A percentile compares a stretch with the other conserved stretches of the same genome.
Conservation (phyloP, 2,797 vertebrate genomes). For the Moxostoma hubbsi region DNA sequence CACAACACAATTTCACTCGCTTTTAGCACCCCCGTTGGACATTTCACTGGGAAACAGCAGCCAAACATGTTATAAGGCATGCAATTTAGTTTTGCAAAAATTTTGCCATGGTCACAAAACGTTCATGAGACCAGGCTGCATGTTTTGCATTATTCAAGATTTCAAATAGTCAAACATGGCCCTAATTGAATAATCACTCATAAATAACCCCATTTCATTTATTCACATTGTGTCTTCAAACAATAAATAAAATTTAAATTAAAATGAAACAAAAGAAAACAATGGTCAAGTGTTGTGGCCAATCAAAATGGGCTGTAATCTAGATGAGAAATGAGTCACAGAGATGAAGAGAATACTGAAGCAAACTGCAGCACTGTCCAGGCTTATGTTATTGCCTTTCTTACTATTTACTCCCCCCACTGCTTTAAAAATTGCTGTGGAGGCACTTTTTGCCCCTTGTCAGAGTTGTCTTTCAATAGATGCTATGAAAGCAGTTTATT, state of each 20-base stretch:
- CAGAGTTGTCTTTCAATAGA: constrained; percentile 54
- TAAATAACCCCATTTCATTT: background rate
- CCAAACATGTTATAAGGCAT: no score
- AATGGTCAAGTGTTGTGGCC: background rate
- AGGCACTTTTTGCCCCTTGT: constrained; percentile 52
- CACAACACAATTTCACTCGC: no score
- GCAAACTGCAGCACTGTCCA: constrained; percentile 31
- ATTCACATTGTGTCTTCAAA: background rate
- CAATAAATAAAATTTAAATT: background rate
- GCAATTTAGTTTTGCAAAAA: no score
- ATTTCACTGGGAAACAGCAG: no score
- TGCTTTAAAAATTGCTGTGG: constrained; percentile 48
- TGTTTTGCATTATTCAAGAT: no score
- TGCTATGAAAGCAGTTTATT: constrained; percentile 66
- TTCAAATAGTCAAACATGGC: no score
- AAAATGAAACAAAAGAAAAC: background rate
- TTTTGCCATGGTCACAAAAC: no score
- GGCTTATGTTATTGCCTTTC: constrained; percentile 52
- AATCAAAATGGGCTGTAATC: constrained; percentile 12
- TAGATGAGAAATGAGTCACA: constrained; percentile 43
- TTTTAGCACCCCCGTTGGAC: no score
- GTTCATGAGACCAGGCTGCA: no score
- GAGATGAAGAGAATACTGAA: constrained; percentile 44
- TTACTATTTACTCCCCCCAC: constrained; percentile 46
- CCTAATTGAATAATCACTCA: no score